A percentile compares a stretch with the other conserved stretches of the same genome.
These are phyloP conservation scores for Atherix ibis DNA, from an alignment of 2,888 invertebrate species.

Conservation along the genomic window DNA sequence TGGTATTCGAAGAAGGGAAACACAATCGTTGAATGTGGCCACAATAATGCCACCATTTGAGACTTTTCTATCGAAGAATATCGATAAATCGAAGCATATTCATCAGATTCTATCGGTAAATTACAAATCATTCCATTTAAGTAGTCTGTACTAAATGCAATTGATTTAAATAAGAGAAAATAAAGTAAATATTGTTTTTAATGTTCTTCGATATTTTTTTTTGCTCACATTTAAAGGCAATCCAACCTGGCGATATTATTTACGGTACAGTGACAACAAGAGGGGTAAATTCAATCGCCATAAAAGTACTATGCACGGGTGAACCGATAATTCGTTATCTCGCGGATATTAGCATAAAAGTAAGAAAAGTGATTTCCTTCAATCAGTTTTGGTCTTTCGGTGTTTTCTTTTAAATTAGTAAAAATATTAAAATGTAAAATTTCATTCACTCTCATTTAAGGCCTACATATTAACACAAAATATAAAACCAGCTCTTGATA, in stretches of 20 bases:
- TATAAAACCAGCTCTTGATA: constrained; percentile 45
- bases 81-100: constrained; percentile 60
- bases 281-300: constrained; percentile 53
- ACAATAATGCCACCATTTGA: constrained; percentile 71
- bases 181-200: too few relatives aligned
- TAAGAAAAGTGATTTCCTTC: constrained; percentile 25
- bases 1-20: constrained; percentile 15
- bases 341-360: constrained; percentile 76
- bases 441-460: constrained; percentile 2
- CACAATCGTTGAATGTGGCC: constrained; percentile 4
- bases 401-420: constrained; percentile 1
- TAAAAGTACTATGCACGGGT: constrained; percentile 73
- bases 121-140: constrained; percentile 6
- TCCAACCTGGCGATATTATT: constrained; percentile 62
- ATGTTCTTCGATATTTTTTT: too few relatives aligned
- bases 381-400: neutral
- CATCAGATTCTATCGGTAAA: constrained; percentile 70
- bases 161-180: too few relatives aligned
- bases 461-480: too few relatives aligned
- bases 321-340: constrained; percentile 64
- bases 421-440: constrained; percentile 2
- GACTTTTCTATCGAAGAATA: constrained; percentile 49
- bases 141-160: too few relatives aligned
- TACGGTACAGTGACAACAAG: constrained; percentile 64
- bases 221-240: too few relatives aligned